Evolutionary conservation across 2,113 vertebrate species (phyloP), one percentile per base, ranked within the genome.

Genomic region (Irena cyanogastra): DNA sequence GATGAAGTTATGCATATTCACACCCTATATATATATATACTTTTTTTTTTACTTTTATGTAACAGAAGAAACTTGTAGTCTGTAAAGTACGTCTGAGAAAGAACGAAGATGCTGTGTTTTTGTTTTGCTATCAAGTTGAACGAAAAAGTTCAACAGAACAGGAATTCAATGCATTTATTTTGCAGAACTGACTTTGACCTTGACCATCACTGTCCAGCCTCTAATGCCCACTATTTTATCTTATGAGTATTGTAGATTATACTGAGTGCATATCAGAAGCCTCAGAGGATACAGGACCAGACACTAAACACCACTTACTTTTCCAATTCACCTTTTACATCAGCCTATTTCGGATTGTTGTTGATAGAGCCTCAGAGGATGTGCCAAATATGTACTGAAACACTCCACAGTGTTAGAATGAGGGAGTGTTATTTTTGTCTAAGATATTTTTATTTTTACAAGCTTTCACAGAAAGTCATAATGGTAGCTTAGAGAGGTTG

Each of bases 401-500:
- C 63, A 53, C 59, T 86, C 66, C 45, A 45, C 3, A 3, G 63
- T 77, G 86, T 80, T 86, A 85, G 63, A 86, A 77, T 37, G 71
- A 93, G 66, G 57, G 52, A 94, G 60, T 70, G 88, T 83, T 93
- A 93, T 94, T 97, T 95, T 95, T 13, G 7, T 77, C 63, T 33
- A 60, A 80, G 85, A 88, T 93, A 88, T 93, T 97, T 97, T 93
- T 94, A 65, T 57, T 93, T 95, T 85, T 76, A 52, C 74, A 93
- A 61, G 78, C 90, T 95, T 95, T 90, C 78, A 90, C 65, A 72
- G 92, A 96, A 92, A 92, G 50, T 71, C 70, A 47, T 85, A 88
- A 82, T 39, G 71, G 63, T 69, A 80, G 53, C 66, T 88, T 80
- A 30, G 79, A 72, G 59, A 70, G 54, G 31, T 3, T 82, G 70